Evolutionary conservation across 2,113 vertebrate species (phyloP).

Genomic region (Oreochromis tanganicae): DNA sequence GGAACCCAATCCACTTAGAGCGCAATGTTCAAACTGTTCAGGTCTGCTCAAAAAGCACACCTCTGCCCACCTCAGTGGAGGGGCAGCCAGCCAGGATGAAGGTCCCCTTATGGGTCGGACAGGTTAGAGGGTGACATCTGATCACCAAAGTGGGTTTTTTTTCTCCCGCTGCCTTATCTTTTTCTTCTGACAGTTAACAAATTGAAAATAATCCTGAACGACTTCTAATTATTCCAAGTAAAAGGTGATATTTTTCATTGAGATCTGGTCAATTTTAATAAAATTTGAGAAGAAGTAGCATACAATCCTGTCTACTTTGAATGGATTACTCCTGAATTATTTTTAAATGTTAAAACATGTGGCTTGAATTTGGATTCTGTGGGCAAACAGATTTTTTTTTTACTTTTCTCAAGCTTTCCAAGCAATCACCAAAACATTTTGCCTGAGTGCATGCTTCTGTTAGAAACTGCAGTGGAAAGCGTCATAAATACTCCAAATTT

Average conservation of each 20-base stretch:
- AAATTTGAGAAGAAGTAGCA: background rate
- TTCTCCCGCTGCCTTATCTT: background rate
- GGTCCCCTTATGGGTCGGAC: background rate
- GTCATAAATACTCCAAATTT: background rate
- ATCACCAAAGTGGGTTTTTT: background rate
- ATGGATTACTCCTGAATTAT: background rate
- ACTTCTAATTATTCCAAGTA: background rate
- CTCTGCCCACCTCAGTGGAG: conserved; percentile 10
- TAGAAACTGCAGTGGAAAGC: background rate
- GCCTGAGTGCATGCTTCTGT: background rate
- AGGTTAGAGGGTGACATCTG: background rate
- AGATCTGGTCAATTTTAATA: background rate
- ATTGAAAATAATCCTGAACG: background rate
- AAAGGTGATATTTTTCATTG: background rate
- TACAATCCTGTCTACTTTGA: background rate
- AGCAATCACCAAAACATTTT: background rate
- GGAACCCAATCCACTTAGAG: conserved; percentile 76
- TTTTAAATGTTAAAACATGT: background rate
- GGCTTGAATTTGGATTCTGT: background rate
- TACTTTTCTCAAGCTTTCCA: background rate
- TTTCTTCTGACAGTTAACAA: background rate
- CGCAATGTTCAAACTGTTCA: conserved; percentile 49
- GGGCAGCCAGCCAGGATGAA: background rate
- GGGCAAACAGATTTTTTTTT: background rate
- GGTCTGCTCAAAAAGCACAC: conserved; percentile 35